These are phyloP conservation scores for Rostratula benghalensis DNA, from an alignment of 2,113 vertebrate genomes.

Conservation along the genomic window DNA sequence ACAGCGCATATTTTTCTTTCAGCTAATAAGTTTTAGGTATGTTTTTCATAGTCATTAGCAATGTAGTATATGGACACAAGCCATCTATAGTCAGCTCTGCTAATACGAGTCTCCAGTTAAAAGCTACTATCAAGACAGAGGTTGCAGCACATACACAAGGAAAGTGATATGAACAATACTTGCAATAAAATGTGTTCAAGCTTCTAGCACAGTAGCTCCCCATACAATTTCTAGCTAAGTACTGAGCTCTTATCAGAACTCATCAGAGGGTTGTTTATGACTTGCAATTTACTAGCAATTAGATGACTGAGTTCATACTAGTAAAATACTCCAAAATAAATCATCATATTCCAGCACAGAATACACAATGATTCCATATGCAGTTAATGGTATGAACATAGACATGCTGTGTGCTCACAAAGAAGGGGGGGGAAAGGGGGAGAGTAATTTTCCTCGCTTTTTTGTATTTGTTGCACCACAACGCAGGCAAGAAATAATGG, in stretches of 20 bases:
- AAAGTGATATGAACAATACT: not conserved
- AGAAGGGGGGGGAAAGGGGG: no score
- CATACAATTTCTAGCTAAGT: not conserved
- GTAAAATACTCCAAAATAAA: constrained; percentile 9
- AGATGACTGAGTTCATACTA: not conserved
- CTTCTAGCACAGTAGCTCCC: not conserved
- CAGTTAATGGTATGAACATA: not conserved
- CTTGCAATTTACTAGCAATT: constrained; percentile 26
- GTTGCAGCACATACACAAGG: not conserved
- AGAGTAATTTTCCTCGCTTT: not conserved
- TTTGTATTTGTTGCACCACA: not conserved
- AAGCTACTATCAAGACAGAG: not conserved
- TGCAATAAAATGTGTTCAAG: not conserved
- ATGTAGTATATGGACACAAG: not conserved
- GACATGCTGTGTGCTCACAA: not conserved
- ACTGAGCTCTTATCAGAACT: not conserved
- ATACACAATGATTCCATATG: not conserved
- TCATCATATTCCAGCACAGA: not conserved
- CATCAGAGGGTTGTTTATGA: not conserved
- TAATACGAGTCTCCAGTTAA: not conserved
- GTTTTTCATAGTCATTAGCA: not conserved
- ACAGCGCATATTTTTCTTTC: not conserved
- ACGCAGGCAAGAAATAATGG: not conserved
- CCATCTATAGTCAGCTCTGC: not conserved
- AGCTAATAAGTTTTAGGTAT: not conserved